Conservation (phyloP, 2,888 invertebrate genomes). For the Aproaerema taeniolella region DNA sequence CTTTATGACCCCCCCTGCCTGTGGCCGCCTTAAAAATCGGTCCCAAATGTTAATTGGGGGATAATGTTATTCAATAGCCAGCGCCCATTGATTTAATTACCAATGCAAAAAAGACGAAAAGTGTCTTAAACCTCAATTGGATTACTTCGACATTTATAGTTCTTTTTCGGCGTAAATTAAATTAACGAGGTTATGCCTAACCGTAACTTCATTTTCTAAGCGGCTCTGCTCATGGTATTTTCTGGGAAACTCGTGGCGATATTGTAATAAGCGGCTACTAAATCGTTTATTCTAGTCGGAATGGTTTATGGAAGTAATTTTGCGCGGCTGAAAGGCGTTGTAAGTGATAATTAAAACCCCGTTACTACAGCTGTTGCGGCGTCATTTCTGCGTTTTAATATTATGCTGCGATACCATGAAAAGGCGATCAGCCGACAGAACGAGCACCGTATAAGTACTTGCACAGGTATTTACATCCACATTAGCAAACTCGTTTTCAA, state of each 20-base stretch:
- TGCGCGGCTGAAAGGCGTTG: slow-evolving; percentile 60
- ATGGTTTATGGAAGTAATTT: slow-evolving; percentile 69
- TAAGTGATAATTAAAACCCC: slow-evolving; percentile 72
- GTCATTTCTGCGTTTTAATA: slow-evolving; percentile 59
- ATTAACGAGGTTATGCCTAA: no score
- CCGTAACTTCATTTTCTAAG: no score
- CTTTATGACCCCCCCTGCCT: slow-evolving; percentile 67
- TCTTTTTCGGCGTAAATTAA: no score
- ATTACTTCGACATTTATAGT: no score
- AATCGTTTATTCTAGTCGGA: slow-evolving; percentile 55
- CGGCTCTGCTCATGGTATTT: no score
- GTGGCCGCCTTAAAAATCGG: slow-evolving; percentile 65
- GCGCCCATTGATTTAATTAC: slow-evolving; percentile 55
- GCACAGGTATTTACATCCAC: no score
- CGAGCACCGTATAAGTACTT: no score
- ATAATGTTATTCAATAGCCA: slow-evolving; percentile 67
- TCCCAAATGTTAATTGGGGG: slow-evolving; percentile 68
- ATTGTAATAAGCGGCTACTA: slow-evolving; percentile 49
- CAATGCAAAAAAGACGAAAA: slow-evolving; percentile 27
- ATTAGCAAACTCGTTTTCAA: no score
- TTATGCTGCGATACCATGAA: slow-evolving; percentile 44
- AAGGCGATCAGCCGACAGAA: slow-evolving; percentile 42
- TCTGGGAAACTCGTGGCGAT: slow-evolving; percentile 30
- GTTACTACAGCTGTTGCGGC: slow-evolving; percentile 67
- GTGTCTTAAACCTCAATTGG: slow-evolving; percentile 31